Conservation (phyloP, 1,140 invertebrate genomes). For the Contarinia nasturtii region DNA sequence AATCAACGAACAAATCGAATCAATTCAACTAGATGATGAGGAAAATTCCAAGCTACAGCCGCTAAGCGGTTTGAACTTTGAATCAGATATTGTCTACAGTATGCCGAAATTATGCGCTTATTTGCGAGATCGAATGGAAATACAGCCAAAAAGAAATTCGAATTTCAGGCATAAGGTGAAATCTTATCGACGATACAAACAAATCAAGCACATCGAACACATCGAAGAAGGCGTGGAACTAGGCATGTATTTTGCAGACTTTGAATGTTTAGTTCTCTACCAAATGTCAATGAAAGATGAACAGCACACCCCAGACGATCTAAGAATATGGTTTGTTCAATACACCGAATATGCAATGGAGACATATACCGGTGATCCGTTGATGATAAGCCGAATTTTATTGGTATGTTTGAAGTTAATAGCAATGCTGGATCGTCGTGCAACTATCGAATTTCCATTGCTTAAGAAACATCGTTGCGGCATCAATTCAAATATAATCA, state of each 20-base stretch:
- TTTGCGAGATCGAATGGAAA: neutral
- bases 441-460: neutral
- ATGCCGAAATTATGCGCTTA: neutral
- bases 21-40: neutral
- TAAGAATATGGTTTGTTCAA: neutral
- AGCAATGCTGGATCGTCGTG: neutral
- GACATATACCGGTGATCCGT: neutral
- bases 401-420: neutral
- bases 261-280: neutral
- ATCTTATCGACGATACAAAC: neutral
- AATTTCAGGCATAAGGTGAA: neutral
- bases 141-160: too few relatives aligned
- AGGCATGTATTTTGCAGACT: too few relatives aligned
- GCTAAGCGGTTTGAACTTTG: neutral
- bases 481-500: neutral
- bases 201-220: too few relatives aligned
- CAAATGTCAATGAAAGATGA: too few relatives aligned
- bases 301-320: neutral
- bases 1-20: neutral
- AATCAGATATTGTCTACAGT: neutral
- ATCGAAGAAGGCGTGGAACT: too few relatives aligned
- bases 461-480: neutral
- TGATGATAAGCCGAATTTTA: neutral
- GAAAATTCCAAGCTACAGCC: neutral
- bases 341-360: neutral